phyloP scores from a whole-genome alignment of 2,888 invertebrate genomes.

The Pachydiplax longipennis region DNA sequence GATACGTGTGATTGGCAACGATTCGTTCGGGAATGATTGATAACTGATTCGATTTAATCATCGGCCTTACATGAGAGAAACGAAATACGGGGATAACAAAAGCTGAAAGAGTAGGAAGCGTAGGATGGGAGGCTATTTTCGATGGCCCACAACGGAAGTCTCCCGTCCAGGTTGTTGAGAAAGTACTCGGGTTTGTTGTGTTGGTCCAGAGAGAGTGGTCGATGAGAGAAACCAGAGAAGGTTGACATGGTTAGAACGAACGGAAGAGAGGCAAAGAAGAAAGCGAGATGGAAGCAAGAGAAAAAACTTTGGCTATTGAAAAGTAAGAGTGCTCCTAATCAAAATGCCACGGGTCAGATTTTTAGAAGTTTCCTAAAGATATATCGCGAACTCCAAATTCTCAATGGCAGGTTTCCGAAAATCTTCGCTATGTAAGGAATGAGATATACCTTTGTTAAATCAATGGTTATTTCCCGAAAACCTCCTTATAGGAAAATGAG shows the following conservation, averaged over 20 bases:
- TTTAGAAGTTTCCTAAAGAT: too few relatives aligned
- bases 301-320: not conserved
- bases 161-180: not conserved
- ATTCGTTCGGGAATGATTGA: not conserved
- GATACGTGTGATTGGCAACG: too few relatives aligned
- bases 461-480: too few relatives aligned
- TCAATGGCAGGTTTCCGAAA: too few relatives aligned
- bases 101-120: not conserved
- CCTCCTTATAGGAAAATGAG: too few relatives aligned
- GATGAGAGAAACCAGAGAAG: not conserved
- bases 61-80: too few relatives aligned
- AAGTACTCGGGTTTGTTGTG: not conserved
- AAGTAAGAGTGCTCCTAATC: not conserved
- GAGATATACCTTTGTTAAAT: too few relatives aligned
- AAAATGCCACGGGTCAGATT: not conserved
- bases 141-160: not conserved
- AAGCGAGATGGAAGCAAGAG: not conserved
- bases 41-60: not conserved
- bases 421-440: too few relatives aligned
- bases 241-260: not conserved
- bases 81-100: not conserved
- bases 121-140: not conserved
- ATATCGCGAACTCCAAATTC: too few relatives aligned
- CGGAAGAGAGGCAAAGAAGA: not conserved
- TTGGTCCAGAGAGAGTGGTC: not conserved